phyloP scores from a whole-genome alignment of 2,797 vertebrate species.

The Oceanodroma leucorhoa region DNA sequence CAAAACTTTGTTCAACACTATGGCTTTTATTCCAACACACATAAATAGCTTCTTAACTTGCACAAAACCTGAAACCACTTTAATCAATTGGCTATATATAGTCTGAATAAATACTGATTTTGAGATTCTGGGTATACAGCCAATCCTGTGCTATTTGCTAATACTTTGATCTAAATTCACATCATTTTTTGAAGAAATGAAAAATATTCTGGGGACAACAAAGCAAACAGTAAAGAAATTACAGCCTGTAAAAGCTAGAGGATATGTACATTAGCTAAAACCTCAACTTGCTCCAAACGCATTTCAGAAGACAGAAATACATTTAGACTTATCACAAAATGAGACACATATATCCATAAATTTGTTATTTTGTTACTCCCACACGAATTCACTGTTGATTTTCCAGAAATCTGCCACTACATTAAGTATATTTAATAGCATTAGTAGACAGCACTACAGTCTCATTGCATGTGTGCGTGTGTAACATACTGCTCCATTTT shows the following conservation, averaged over 20 bases:
- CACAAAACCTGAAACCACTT: conserved; percentile 58
- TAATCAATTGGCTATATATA: conserved; percentile 41
- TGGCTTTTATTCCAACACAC: conserved; percentile 35
- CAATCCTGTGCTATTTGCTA: conserved; percentile 18
- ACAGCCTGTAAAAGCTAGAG: not conserved
- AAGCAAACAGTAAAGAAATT: conserved; percentile 8
- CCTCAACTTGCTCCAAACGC: not conserved
- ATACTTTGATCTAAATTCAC: conserved; percentile 55
- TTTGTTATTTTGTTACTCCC: not conserved
- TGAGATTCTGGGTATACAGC: conserved; percentile 20
- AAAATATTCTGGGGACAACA: conserved; percentile 18
- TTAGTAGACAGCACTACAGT: not conserved
- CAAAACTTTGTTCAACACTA: conserved; percentile 29
- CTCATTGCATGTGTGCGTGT: not conserved
- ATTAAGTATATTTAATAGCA: conserved; percentile 30
- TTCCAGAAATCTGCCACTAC: conserved; percentile 5
- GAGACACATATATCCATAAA: not conserved
- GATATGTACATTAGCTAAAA: not conserved
- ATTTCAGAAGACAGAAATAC: conserved; percentile 2
- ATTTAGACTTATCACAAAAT: conserved; percentile 7
- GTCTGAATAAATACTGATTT: conserved; percentile 27
- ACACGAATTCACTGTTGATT: not conserved
- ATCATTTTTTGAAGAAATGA: conserved; percentile 30
- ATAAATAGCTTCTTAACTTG: conserved; percentile 46
- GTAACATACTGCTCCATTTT: not conserved